A percentile compares a stretch with the other conserved stretches of the same genome.
Evolutionary conservation across 2,888 invertebrate genomes (phyloP).

Genomic region (Nebria salina): DNA sequence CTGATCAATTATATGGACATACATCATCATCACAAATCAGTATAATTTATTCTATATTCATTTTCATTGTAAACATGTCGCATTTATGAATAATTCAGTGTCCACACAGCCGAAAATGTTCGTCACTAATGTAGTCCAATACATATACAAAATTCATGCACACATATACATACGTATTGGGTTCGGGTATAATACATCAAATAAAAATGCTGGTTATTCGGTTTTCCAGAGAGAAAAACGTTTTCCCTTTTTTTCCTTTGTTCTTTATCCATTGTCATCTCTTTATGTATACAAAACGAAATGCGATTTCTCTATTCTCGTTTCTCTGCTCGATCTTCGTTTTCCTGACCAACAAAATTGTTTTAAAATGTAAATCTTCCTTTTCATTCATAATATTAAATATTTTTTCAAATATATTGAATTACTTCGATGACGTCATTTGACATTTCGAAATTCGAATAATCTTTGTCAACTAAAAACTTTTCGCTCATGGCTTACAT

Average conservation of each 20-base stretch:
- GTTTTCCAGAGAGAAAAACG: constrained; percentile 14
- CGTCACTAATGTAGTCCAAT: constrained; percentile 31
- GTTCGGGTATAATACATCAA: not conserved
- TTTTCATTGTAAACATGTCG: constrained; percentile 32
- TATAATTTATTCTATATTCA: constrained; percentile 14
- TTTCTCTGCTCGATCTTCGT: constrained; percentile 4
- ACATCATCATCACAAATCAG: not conserved
- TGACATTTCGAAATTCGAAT: too few relatives aligned
- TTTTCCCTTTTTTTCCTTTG: constrained; percentile 19
- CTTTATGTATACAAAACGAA: constrained; percentile 8
- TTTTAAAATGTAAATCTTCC: constrained; percentile 29
- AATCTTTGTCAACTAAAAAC: too few relatives aligned
- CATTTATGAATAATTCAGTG: constrained; percentile 34
- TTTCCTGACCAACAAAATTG: constrained; percentile 30
- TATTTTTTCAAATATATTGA: too few relatives aligned
- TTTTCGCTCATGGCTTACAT: too few relatives aligned
- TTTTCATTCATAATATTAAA: too few relatives aligned
- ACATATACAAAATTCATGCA: not conserved
- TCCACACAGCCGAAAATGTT: constrained; percentile 23
- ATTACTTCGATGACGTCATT: too few relatives aligned
- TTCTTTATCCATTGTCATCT: constrained; percentile 3
- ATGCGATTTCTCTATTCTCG: constrained; percentile 19
- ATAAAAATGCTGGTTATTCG: not conserved
- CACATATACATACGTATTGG: not conserved
- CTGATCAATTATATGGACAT: too few relatives aligned